A percentile compares a stretch with the other conserved stretches of the same genome.
These are phyloP conservation scores for Cyphomyrus plagiostoma DNA, from an alignment of 2,113 vertebrate genomes.

Conservation along the genomic window DNA sequence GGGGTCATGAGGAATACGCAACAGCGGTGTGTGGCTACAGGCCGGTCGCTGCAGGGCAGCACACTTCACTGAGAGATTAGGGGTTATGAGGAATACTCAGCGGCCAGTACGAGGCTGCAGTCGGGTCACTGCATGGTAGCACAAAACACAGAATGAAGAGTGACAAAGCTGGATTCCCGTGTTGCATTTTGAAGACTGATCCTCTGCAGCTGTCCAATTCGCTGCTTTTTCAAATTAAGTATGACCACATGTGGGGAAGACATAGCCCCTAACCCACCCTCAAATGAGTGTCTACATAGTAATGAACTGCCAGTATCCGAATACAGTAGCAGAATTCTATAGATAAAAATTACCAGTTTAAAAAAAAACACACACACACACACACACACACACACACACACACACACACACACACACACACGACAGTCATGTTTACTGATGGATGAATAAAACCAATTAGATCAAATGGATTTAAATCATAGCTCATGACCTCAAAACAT, in stretches of 20 bases:
- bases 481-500: neutral
- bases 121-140: neutral
- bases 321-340: neutral
- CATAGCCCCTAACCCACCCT: neutral
- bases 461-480: neutral
- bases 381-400: too few species aligned
- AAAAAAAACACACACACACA: neutral
- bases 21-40: neutral
- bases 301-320: neutral
- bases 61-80: neutral
- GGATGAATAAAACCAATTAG: neutral
- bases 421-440: slow-evolving; percentile 7
- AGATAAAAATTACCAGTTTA: neutral
- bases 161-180: neutral
- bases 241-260: neutral
- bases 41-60: neutral
- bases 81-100: neutral
- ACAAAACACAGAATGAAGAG: neutral
- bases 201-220: neutral
- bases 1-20: too few species aligned
- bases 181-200: neutral
- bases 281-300: neutral
- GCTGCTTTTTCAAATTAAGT: neutral
- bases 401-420: neutral
- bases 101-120: too few species aligned